These are phyloP conservation scores for Nephrotoma guestfalica DNA, from an alignment of 2,888 invertebrate species.

Conservation along the genomic window DNA sequence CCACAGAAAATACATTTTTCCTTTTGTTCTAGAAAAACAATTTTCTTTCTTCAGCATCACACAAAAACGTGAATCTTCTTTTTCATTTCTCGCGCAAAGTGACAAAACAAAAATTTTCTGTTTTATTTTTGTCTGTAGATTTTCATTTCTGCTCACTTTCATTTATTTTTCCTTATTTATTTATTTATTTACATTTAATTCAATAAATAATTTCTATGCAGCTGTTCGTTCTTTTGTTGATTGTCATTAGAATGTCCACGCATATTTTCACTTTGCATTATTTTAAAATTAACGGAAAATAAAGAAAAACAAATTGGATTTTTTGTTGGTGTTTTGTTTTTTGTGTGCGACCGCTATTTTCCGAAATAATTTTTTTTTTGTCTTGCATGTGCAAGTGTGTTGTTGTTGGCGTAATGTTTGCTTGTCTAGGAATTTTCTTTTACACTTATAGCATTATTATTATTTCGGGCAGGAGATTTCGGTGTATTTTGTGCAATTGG, in stretches of 20 bases:
- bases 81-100: background rate
- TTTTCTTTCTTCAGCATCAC: background rate
- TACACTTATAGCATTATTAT: background rate
- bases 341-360: background rate
- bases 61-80: background rate
- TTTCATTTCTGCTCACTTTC: background rate
- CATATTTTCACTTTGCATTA: background rate
- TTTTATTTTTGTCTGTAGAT: background rate
- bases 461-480: background rate
- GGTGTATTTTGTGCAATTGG: background rate
- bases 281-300: background rate
- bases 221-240: background rate
- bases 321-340: background rate
- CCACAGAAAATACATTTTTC: background rate
- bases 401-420: background rate
- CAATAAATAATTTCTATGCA: background rate
- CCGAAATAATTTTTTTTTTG: background rate
- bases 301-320: background rate
- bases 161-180: background rate
- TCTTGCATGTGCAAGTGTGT: background rate
- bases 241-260: background rate
- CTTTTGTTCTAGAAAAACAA: background rate
- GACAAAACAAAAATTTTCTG: background rate
- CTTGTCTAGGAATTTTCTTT: background rate
- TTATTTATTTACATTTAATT: background rate